Evolutionary conservation across 1,140 invertebrate species (phyloP).

Genomic region (Drosophila orena): DNA sequence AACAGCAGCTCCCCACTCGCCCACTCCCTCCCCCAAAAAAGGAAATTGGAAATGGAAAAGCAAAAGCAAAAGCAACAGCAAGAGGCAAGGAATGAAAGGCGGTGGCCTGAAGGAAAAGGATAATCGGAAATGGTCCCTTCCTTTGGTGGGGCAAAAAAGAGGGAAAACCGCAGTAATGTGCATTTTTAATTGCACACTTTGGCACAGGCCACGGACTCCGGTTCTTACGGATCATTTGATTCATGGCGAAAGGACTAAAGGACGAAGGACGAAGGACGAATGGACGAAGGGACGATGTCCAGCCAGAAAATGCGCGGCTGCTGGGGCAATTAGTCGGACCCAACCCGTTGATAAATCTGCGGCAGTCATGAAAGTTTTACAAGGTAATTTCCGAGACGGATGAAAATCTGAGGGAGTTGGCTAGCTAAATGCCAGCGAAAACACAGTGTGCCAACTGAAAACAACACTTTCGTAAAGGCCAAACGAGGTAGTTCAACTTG

Average conservation of each 20-base stretch:
- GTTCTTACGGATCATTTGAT: conserved; percentile 51
- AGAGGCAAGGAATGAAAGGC: background rate
- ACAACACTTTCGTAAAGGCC: conserved; percentile 28
- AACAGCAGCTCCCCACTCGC: background rate
- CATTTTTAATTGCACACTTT: conserved; percentile 61
- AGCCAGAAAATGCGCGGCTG: conserved; percentile 19
- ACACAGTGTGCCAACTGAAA: conserved; percentile 57
- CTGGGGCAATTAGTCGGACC: conserved; percentile 58
- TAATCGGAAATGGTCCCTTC: conserved; percentile 25
- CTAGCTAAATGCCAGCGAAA: conserved; percentile 61
- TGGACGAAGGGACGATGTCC: conserved; percentile 4
- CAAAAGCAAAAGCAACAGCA: conserved; percentile 11
- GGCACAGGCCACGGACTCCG: conserved; percentile 23
- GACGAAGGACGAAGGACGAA: background rate
- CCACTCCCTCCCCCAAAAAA: background rate
- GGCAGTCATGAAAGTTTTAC: conserved; percentile 70
- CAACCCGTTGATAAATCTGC: conserved; percentile 66
- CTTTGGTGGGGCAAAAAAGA: background rate
- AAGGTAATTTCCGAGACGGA: conserved; percentile 58
- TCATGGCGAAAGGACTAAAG: conserved; percentile 16
- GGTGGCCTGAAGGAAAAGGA: conserved; percentile 12
- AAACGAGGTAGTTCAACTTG: conserved; percentile 60
- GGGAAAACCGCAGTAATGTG: conserved; percentile 44
- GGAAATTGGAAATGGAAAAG: conserved; percentile 25
- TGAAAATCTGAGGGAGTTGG: no score